Evolutionary conservation across 1,140 invertebrate species (phyloP).

Genomic region (Tetramorium simillimum): DNA sequence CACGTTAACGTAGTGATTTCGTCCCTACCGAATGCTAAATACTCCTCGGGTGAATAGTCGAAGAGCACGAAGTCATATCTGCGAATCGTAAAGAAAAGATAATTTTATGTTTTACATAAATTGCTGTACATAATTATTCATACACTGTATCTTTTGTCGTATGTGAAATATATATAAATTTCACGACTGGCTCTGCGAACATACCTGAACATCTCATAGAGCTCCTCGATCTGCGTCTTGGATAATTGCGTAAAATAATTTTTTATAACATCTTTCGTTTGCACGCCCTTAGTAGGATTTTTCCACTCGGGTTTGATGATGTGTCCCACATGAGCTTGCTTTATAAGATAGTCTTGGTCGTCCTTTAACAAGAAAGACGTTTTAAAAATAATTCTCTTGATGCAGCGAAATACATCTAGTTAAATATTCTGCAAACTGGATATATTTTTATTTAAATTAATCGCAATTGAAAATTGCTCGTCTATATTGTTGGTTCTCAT

Average conservation of each 20-base stretch:
- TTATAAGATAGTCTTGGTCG: conserved; percentile 94
- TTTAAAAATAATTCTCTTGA: neutral
- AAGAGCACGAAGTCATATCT: conserved; percentile 95
- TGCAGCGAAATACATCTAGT: neutral
- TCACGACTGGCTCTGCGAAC: neutral
- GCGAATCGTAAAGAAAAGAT: conserved; percentile 74
- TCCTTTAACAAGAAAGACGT: conserved; percentile 85
- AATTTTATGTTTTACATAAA: neutral
- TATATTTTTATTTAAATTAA: conserved; percentile 17
- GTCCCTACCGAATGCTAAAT: conserved; percentile 88
- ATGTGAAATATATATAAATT: neutral
- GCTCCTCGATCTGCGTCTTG: conserved; percentile 90
- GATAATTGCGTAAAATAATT: conserved; percentile 92
- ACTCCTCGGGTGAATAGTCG: conserved; percentile 91
- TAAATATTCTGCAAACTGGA: neutral
- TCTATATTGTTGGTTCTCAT: neutral
- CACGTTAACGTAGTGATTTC: conserved; percentile 80
- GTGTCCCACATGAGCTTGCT: conserved; percentile 90
- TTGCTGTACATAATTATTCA: neutral
- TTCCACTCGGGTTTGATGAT: conserved; percentile 93
- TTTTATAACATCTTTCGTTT: conserved; percentile 89
- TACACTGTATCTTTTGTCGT: neutral
- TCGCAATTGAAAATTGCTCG: neutral
- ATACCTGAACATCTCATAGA: conserved; percentile 93
- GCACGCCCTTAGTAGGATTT: conserved; percentile 91